Conservation (phyloP, 2,797 vertebrate genomes). For the Spea hammondii region DNA sequence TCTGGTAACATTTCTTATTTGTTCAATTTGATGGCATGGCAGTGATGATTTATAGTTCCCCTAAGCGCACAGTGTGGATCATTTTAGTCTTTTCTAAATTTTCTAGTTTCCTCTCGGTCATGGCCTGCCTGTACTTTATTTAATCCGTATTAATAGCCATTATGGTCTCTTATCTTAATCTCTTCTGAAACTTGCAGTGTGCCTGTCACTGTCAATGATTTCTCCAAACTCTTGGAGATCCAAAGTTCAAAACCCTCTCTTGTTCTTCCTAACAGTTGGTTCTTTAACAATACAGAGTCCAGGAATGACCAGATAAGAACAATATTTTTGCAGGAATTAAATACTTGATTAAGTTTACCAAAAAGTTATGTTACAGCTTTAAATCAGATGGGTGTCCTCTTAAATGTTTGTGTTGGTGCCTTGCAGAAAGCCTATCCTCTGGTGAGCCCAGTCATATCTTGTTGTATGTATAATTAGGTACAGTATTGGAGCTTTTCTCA, state of each 20-base stretch:
- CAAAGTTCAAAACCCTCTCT: constrained; percentile 18
- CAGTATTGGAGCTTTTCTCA: too few species aligned
- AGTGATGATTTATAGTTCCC: constrained; percentile 37
- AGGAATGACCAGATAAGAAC: too few species aligned
- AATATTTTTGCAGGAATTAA: too few species aligned
- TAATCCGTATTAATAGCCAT: constrained; percentile 41
- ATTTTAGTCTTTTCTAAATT: constrained; percentile 15
- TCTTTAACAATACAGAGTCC: not conserved
- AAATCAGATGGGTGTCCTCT: too few species aligned
- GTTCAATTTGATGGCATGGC: constrained; percentile 16
- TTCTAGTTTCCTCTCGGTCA: not conserved
- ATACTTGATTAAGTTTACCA: too few species aligned
- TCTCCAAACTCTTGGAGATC: constrained; percentile 25
- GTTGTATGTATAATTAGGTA: too few species aligned
- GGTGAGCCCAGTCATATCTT: too few species aligned
- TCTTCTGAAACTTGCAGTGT: constrained; percentile 24
- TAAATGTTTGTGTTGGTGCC: too few species aligned
- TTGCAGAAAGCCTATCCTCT: too few species aligned
- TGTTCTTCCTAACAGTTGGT: constrained; percentile 7
- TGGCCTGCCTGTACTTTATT: constrained; percentile 9
- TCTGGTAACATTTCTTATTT: constrained; percentile 22
- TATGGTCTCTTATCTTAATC: constrained; percentile 38
- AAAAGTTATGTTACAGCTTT: too few species aligned
- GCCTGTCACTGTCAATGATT: constrained; percentile 3
- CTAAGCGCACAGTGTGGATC: constrained; percentile 20